Conservation (phyloP, 2,113 vertebrate species). For the Aptenodytes patagonicus region DNA sequence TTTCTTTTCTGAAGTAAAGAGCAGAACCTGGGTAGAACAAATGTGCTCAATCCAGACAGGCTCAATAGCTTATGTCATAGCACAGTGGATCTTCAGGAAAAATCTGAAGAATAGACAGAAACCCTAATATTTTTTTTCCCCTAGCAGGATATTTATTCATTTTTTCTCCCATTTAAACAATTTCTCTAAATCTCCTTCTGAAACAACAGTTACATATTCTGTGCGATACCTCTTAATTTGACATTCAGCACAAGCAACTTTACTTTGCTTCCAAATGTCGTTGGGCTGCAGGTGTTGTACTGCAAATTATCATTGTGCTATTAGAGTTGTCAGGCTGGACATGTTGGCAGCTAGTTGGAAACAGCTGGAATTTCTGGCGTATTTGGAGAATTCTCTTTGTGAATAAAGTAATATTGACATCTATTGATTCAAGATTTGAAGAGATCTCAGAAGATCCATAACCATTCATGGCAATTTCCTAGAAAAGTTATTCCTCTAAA, state of each 20-base stretch:
- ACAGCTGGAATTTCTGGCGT: neutral
- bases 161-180: neutral
- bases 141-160: neutral
- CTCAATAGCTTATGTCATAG: neutral
- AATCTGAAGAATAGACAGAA: neutral
- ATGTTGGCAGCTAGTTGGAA: neutral
- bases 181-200: neutral
- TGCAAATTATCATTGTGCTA: neutral
- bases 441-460: neutral
- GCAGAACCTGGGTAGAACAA: neutral
- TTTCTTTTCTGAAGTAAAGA: neutral
- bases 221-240: neutral
- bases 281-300: neutral
- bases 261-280: neutral
- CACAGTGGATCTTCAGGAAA: neutral
- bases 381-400: neutral
- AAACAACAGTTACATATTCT: neutral
- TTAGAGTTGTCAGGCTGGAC: neutral
- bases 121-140: fast-evolving
- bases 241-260: neutral
- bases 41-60: neutral
- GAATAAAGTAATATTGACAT: neutral
- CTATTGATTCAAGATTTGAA: neutral
- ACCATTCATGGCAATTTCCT: neutral
- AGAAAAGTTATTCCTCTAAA: neutral